Percentiles rank a stretch among this genome's conserved stretches.
Conservation (phyloP, 2,888 invertebrate genomes). For the Hirudinaria manillensis region DNA sequence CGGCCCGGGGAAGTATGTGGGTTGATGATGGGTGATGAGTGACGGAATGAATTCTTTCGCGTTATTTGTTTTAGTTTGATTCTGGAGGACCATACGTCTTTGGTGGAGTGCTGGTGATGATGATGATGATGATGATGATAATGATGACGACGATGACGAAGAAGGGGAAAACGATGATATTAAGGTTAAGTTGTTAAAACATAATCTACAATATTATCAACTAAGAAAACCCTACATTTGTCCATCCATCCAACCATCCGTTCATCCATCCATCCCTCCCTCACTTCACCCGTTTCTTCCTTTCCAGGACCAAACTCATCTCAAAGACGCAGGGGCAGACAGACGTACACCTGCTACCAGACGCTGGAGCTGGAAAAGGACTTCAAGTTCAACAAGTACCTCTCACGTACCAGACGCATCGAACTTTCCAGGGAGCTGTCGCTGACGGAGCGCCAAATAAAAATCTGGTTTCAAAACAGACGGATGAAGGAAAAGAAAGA, state of each 20-base stretch:
- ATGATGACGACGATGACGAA: slow-evolving; percentile 4
- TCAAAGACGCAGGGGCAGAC: slow-evolving; percentile 67
- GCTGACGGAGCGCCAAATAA: slow-evolving; percentile 84
- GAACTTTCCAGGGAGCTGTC: slow-evolving; percentile 94
- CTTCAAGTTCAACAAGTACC: slow-evolving; percentile 95
- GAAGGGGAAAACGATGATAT: background rate
- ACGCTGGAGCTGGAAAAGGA: slow-evolving; percentile 94
- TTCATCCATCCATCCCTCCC: no score
- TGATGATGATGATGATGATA: slow-evolving; percentile 18
- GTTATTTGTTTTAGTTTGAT: no score
- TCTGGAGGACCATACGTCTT: background rate
- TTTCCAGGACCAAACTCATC: slow-evolving; percentile 49
- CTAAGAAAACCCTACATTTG: no score
- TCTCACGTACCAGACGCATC: slow-evolving; percentile 89
- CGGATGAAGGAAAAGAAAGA: slow-evolving; percentile 87
- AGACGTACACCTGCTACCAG: slow-evolving; percentile 94
- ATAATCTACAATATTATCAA: no score
- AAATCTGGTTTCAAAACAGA: slow-evolving; percentile 72
- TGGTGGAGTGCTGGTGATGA: background rate
- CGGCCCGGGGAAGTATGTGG: no score
- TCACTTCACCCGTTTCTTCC: no score
- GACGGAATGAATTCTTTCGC: no score
- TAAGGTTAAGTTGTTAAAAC: no score
- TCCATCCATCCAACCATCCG: no score
- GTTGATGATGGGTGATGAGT: no score